Evolutionary conservation across 2,888 invertebrate genomes (phyloP), one percentile per base, ranked within the genome.

Genomic region (Pemphredon lugubris): DNA sequence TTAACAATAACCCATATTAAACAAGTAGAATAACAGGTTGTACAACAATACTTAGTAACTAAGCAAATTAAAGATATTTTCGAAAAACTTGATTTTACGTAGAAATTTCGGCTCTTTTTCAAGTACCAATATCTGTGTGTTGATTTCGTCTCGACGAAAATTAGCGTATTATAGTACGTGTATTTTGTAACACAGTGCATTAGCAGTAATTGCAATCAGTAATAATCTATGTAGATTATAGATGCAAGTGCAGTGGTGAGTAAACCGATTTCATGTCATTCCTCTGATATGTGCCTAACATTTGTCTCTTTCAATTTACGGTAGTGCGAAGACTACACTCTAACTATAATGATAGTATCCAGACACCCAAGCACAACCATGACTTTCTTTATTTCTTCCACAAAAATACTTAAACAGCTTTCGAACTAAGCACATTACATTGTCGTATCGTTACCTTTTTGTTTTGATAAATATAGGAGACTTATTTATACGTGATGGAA

Each of bases 401-500:
- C 67, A 77, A 75, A 74, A 53, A 70, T 79, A 72, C 48, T 65
- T 65, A 67, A 77, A 73, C 48, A 76, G 59, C 70, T 75, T 61
- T 70, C 44, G 61, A 68, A 72, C 58, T 73, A 81, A 66, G 47
- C 66, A 61, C 50, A 60, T 72, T 70, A 57, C 55, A 76, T 42
- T 74, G 73, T 59, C 54, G 58, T 71, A 72, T 50, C 30, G 16
- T 72, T 54, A 60, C 26, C 45, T 32, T 34, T 34, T 21, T 50
- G 59, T 48, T 54, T 40, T 26, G 26, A 26, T 26, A 26, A 55
- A 63, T 68, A 68, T 42, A 68, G 59, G 59, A 70, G 54, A 48
- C 70, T 55, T 69, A 75, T 84, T 86, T 86, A 82, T 84, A 86
- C 84, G 83, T 76, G 77, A 76, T 83, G 81, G 80, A 83, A 84